Percentiles rank a stretch among this genome's conserved stretches.
These are phyloP conservation scores for Papilio dardanus DNA, from an alignment of 1,140 invertebrate genomes.

Conservation along the genomic window DNA sequence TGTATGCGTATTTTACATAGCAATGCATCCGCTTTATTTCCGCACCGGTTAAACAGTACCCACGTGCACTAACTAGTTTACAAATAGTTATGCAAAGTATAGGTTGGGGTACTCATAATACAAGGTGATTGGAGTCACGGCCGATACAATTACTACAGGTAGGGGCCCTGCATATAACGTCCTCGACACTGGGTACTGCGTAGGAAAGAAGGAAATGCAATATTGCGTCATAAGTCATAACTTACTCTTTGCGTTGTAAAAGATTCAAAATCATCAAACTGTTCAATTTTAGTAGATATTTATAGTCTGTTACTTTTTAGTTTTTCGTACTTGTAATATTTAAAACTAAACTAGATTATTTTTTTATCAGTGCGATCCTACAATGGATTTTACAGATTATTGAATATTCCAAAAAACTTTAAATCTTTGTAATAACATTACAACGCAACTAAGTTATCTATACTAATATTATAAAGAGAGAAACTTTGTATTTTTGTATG, in stretches of 20 bases:
- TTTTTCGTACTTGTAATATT: too few relatives aligned
- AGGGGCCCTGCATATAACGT: constrained; percentile 61
- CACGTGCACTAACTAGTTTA: background rate
- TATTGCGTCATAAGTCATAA: background rate
- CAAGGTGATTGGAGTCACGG: constrained; percentile 76
- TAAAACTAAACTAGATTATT: too few relatives aligned
- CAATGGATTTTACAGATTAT: too few relatives aligned
- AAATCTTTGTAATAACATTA: background rate
- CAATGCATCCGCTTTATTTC: background rate
- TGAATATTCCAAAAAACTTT: background rate
- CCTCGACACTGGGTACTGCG: background rate
- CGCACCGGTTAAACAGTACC: background rate
- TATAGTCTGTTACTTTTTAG: too few relatives aligned
- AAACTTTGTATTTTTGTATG: too few relatives aligned
- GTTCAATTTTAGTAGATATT: background rate
- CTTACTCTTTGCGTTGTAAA: background rate
- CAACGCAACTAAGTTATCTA: too few relatives aligned
- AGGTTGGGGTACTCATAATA: constrained; percentile 44
- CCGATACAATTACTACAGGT: constrained; percentile 66
- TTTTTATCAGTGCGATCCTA: background rate
- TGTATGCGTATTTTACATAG: background rate
- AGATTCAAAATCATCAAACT: background rate
- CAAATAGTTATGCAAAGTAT: constrained; percentile 32
- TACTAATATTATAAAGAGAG: too few relatives aligned
- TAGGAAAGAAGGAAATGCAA: constrained; percentile 24